Evolutionary conservation across 30 jellyfish, hydroid and myxozoan genomes (phyloP).

Genomic region (Nemopilema nomurai): DNA sequence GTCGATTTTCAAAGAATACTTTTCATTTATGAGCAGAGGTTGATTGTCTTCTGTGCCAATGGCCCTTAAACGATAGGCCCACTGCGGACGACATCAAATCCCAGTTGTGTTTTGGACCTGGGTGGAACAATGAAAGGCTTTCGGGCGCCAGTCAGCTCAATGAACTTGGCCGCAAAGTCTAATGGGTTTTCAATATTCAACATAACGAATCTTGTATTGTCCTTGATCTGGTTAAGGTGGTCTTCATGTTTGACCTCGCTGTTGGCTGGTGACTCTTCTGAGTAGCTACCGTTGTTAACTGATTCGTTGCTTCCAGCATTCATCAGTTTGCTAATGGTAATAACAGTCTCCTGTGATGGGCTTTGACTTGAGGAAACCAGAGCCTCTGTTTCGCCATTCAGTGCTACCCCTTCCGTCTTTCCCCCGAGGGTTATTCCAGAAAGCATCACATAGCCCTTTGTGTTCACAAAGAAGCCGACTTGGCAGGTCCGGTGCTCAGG

Average conservation of each 20-base stretch:
- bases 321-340: constrained; percentile 10
- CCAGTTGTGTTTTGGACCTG: constrained; percentile 42
- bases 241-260: background rate
- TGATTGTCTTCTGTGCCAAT: constrained; percentile 30
- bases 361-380: constrained; percentile 38
- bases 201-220: constrained; percentile 44
- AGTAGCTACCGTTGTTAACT: background rate
- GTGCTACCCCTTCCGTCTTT: constrained; percentile 49
- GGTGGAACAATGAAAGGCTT: constrained; percentile 75
- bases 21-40: constrained; percentile 72
- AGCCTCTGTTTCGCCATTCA: constrained; percentile 70
- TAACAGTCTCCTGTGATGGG: constrained; percentile 38
- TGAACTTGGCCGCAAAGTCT: constrained; percentile 28
- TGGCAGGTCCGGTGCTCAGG: constrained; percentile 75
- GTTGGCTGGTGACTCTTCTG: background rate
- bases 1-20: constrained; percentile 46
- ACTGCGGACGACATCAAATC: constrained; percentile 38
- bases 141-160: constrained; percentile 71
- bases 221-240: background rate
- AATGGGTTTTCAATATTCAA: constrained; percentile 35
- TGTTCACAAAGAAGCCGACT: constrained; percentile 81
- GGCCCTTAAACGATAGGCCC: constrained; percentile 66
- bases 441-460: constrained; percentile 57
- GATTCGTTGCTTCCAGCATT: background rate
- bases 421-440: constrained; percentile 78